phyloP scores from a whole-genome alignment of 1,140 invertebrate genomes.

The Drosophila sproati region DNA sequence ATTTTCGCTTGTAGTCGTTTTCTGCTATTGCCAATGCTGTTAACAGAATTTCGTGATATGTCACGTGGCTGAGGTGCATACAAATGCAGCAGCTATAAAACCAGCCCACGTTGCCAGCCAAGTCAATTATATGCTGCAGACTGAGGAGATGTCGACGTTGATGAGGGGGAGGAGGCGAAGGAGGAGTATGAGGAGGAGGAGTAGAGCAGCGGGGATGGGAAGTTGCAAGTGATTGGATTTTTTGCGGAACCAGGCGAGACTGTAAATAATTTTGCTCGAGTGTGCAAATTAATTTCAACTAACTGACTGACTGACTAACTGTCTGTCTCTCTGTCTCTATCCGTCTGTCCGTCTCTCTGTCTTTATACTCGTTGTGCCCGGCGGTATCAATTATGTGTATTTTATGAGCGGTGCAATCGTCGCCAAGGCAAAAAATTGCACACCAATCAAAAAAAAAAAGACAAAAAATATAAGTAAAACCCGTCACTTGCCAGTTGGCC shows the following conservation, averaged over 20 bases:
- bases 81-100: slow-evolving; percentile 54
- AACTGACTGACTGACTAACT: slow-evolving; percentile 40
- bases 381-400: slow-evolving; percentile 48
- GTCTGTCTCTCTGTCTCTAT: slow-evolving; percentile 21
- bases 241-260: slow-evolving; percentile 28
- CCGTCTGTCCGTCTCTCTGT: slow-evolving; percentile 18
- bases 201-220: neutral
- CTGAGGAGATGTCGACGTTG: neutral
- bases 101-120: slow-evolving; percentile 53
- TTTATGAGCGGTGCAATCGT: slow-evolving; percentile 49
- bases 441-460: slow-evolving; percentile 1
- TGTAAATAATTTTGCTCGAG: slow-evolving; percentile 72
- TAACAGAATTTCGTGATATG: slow-evolving; percentile 77
- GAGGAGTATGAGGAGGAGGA: neutral
- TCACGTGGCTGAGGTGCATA: slow-evolving; percentile 65
- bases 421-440: slow-evolving; percentile 6
- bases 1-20: neutral
- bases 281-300: slow-evolving; percentile 76
- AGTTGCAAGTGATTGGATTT: slow-evolving; percentile 14
- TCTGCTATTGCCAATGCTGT: slow-evolving; percentile 47
- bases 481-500: slow-evolving; percentile 52
- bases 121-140: slow-evolving; percentile 22
- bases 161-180: too few species aligned
- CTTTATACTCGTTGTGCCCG: slow-evolving; percentile 34
- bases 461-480: slow-evolving; percentile 1